These are phyloP conservation scores for Bombus waltoni DNA, from an alignment of 1,140 invertebrate species.

Conservation along the genomic window DNA sequence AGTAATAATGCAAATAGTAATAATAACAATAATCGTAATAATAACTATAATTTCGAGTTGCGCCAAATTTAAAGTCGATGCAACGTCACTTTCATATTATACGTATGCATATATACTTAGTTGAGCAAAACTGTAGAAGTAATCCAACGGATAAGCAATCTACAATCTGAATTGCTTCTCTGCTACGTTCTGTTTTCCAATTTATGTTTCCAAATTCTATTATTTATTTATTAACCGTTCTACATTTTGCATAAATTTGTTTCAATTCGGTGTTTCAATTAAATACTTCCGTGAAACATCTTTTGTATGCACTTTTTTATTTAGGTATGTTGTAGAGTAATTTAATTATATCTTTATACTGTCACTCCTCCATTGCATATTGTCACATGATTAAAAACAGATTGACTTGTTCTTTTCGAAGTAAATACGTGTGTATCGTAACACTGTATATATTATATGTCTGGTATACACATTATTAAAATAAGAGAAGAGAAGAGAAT, in stretches of 20 bases:
- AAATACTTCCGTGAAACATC: not conserved
- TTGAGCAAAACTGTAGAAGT: not conserved
- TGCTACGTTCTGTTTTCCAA: not conserved
- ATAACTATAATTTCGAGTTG: not conserved
- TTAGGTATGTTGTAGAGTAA: not conserved
- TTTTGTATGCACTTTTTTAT: not conserved
- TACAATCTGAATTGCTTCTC: too few relatives aligned
- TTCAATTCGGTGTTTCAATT: not conserved
- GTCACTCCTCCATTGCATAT: not conserved
- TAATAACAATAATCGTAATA: constrained; percentile 24
- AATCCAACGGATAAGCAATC: too few relatives aligned
- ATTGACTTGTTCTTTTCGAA: not conserved
- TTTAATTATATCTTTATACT: not conserved
- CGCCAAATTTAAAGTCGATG: not conserved
- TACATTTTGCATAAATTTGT: not conserved
- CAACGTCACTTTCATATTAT: too few relatives aligned
- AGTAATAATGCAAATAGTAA: constrained; percentile 3
- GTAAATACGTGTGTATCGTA: too few relatives aligned
- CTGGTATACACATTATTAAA: not conserved
- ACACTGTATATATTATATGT: too few relatives aligned
- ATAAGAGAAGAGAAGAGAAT: not conserved
- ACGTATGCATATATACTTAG: not conserved
- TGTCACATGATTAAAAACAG: not conserved
- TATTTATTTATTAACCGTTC: not conserved
- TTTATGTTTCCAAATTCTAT: not conserved